These are phyloP conservation scores for Tetranychus piercei DNA, from an alignment of 2,888 invertebrate genomes.

Conservation along the genomic window DNA sequence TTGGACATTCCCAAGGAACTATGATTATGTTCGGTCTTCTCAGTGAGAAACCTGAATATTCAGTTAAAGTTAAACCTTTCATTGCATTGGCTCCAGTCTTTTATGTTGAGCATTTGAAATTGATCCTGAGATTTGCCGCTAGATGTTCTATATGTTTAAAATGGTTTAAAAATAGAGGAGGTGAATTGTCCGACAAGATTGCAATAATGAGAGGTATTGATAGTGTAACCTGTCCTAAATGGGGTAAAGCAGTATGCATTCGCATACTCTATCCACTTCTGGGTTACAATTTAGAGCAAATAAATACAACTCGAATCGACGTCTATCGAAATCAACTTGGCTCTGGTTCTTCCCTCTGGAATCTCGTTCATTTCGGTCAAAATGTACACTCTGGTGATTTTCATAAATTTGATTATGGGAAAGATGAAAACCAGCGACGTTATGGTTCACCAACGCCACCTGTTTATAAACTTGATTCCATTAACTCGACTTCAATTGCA, in stretches of 20 bases:
- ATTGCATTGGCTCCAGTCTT: background rate
- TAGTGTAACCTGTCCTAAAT: too few species aligned
- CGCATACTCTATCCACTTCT: background rate
- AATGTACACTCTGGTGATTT: background rate
- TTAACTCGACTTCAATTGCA: background rate
- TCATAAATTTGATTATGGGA: background rate
- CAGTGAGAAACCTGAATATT: background rate
- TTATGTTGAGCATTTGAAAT: background rate
- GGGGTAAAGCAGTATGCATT: too few species aligned
- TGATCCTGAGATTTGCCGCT: background rate
- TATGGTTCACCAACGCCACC: background rate
- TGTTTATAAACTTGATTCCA: background rate
- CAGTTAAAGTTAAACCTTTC: background rate
- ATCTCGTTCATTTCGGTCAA: constrained; percentile 9
- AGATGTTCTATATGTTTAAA: too few species aligned
- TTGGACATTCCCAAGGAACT: background rate
- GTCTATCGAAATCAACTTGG: background rate
- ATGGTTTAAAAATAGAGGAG: too few species aligned
- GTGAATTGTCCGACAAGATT: background rate
- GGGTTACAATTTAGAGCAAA: background rate
- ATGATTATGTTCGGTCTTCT: background rate
- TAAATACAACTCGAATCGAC: background rate
- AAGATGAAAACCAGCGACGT: background rate
- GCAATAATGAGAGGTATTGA: too few species aligned
- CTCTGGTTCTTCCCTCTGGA: constrained; percentile 3